Conservation (phyloP, 1,140 invertebrate genomes). For the Triops cancriformis region DNA sequence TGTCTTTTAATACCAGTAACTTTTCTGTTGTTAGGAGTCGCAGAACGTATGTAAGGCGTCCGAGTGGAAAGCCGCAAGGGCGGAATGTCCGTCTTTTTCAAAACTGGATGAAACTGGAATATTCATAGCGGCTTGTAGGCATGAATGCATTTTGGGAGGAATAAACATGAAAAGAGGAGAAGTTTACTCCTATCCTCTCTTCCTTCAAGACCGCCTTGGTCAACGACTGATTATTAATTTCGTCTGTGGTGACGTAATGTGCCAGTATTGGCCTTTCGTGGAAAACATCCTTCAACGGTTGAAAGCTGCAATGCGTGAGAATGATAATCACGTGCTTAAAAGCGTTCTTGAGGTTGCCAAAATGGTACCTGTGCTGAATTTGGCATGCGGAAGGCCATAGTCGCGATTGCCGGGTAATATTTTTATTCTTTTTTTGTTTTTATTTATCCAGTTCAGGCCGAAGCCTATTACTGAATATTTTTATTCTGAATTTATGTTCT, state of each 20-base stretch:
- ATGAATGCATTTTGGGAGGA: not conserved
- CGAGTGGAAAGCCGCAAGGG: not conserved
- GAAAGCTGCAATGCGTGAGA: not conserved
- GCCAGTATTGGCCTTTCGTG: not conserved
- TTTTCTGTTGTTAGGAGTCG: not conserved
- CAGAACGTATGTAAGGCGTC: not conserved
- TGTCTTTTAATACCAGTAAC: not conserved
- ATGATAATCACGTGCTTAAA: not conserved
- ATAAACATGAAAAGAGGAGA: no score
- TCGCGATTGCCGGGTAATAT: not conserved
- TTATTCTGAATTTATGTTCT: no score
- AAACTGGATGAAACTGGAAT: not conserved
- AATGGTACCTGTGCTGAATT: not conserved
- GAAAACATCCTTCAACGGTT: not conserved
- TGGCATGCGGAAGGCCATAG: not conserved
- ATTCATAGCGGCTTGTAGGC: not conserved
- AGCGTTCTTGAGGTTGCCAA: not conserved
- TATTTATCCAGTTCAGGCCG: no score
- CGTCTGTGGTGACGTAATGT: no score
- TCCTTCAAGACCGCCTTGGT: not conserved
- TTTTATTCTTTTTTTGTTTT: no score
- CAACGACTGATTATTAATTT: not conserved
- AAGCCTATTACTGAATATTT: no score
- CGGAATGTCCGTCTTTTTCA: not conserved
- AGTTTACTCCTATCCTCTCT: not conserved